phyloP scores from a whole-genome alignment of 92 coral and sea anemone genomes.

The Siderastrea siderea region DNA sequence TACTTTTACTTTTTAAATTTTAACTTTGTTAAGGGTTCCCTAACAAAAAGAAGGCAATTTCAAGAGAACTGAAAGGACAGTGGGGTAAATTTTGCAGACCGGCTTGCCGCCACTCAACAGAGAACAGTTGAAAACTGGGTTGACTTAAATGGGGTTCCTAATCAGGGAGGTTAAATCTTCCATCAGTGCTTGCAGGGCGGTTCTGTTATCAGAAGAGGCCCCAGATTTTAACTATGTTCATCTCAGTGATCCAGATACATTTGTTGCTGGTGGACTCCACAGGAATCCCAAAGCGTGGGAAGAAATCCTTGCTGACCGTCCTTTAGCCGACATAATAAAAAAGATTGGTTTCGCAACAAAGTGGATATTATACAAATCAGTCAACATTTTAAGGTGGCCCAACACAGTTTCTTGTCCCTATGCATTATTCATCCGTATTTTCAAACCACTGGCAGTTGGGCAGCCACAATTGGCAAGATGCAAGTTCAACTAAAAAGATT shows the following conservation, averaged over 20 bases:
- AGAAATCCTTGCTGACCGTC: no score
- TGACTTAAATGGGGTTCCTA: neutral
- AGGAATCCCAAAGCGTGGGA: neutral
- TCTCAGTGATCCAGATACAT: neutral
- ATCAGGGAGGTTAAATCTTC: neutral
- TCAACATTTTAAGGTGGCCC: no score
- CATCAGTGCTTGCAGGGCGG: neutral
- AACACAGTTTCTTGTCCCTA: no score
- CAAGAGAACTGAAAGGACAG: neutral
- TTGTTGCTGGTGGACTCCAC: constrained; percentile 5
- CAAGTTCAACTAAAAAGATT: no score
- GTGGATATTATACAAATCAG: no score
- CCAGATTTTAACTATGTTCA: neutral
- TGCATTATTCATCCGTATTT: no score
- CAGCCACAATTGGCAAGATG: no score
- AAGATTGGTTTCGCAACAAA: no score
- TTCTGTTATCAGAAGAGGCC: neutral
- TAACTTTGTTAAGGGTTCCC: neutral
- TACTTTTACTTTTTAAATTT: neutral
- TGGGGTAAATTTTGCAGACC: neutral
- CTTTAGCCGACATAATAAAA: no score
- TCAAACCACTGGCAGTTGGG: no score
- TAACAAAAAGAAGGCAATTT: neutral
- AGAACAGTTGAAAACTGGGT: neutral
- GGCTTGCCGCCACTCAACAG: neutral